phyloP scores from a whole-genome alignment of 2,888 invertebrate species.

The Ceraclea dissimilis region DNA sequence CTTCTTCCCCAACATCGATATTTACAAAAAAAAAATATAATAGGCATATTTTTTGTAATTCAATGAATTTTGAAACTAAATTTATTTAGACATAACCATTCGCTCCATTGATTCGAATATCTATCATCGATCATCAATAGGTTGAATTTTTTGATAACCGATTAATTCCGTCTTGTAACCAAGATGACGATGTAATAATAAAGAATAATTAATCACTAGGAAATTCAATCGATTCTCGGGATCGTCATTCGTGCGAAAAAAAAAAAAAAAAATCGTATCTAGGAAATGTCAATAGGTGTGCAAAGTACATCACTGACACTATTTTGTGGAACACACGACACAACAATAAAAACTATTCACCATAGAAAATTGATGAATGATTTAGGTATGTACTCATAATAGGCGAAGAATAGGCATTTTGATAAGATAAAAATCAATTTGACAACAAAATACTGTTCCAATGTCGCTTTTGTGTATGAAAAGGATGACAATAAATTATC shows the following conservation, averaged over 20 bases:
- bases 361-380: no score
- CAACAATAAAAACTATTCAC: no score
- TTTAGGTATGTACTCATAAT: no score
- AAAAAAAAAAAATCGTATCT: neutral
- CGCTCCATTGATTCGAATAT: neutral
- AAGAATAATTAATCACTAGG: neutral
- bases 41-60: no score
- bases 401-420: no score
- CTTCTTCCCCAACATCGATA: no score
- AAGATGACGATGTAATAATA: neutral
- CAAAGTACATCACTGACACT: neutral
- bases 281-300: neutral
- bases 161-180: neutral
- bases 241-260: neutral
- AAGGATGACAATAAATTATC: slow-evolving; percentile 11
- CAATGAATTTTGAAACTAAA: no score
- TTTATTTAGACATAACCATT: neutral
- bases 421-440: no score
- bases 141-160: neutral
- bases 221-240: neutral
- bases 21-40: no score
- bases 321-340: neutral
- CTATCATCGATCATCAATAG: neutral
- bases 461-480: slow-evolving; percentile 14
- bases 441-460: slow-evolving; percentile 4